A percentile compares a stretch with the other conserved stretches of the same genome.
Conservation (phyloP, 1,140 invertebrate species). For the Brachionus koreanus region DNA sequence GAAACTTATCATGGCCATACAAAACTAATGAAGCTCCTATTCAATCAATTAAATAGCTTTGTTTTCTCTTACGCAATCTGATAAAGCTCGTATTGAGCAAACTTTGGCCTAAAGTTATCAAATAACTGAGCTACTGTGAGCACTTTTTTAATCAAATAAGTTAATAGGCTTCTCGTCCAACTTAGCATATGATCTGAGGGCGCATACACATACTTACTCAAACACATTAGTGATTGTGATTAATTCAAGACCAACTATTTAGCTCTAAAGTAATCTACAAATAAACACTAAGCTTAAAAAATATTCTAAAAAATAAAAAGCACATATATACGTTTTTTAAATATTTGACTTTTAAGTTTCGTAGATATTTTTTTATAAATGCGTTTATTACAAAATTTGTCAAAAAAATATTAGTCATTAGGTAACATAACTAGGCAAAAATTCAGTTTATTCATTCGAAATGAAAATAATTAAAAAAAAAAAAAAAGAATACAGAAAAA, state of each 20-base stretch:
- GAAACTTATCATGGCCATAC: not conserved
- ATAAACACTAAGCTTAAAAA: not conserved
- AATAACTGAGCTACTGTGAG: not conserved
- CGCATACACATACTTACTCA: not conserved
- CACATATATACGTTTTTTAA: not conserved
- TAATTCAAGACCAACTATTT: not conserved
- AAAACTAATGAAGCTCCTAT: not conserved
- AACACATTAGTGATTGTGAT: not conserved
- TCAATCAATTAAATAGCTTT: not conserved
- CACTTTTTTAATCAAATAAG: not conserved
- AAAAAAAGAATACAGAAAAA: not conserved
- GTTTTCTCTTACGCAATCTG: not conserved
- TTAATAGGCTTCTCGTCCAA: not conserved
- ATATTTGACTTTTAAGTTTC: not conserved
- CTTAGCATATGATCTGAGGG: not conserved
- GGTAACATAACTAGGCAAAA: not conserved
- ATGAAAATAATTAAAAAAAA: not conserved
- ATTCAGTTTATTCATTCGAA: not conserved
- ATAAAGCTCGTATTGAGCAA: not conserved
- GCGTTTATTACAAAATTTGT: conserved; percentile 20
- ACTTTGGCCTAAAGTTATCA: not conserved
- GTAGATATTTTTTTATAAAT: not conserved
- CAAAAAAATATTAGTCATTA: conserved; percentile 14
- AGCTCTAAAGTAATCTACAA: not conserved
- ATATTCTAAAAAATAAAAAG: not conserved